Evolutionary conservation across 2,113 vertebrate genomes (phyloP).

Genomic region (Osmerus eperlanus): DNA sequence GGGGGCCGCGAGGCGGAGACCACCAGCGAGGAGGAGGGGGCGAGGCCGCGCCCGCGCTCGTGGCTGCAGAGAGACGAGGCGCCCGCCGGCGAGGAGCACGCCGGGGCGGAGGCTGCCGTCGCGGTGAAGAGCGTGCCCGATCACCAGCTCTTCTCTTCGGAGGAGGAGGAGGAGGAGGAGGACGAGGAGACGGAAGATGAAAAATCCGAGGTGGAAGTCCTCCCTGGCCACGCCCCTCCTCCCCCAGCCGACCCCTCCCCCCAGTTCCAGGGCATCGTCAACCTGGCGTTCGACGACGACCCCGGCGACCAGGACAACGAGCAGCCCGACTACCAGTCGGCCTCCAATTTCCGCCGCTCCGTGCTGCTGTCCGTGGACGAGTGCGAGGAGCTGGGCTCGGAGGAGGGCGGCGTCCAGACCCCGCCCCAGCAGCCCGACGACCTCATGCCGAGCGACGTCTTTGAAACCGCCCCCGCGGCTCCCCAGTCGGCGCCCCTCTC

Average conservation of each 20-base stretch:
- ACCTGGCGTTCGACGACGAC: constrained; percentile 93
- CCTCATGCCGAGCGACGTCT: constrained; percentile 82
- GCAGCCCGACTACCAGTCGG: constrained; percentile 70
- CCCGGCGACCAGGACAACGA: constrained; percentile 78
- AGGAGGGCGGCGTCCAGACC: constrained; percentile 78
- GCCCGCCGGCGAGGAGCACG: constrained; percentile 46
- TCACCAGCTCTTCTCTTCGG: constrained; percentile 85
- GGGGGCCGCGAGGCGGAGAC: constrained; percentile 84
- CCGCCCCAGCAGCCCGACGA: constrained; percentile 61
- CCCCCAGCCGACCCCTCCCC: constrained; percentile 64
- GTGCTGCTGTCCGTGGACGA: constrained; percentile 95
- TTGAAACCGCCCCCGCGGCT: constrained; percentile 73
- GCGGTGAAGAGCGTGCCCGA: constrained; percentile 53
- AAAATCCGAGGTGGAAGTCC: constrained; percentile 71
- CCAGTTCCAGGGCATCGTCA: constrained; percentile 90
- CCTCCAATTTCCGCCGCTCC: constrained; percentile 85
- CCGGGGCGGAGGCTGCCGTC: constrained; percentile 48
- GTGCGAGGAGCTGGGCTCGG: constrained; percentile 93
- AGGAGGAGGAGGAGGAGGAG: constrained; percentile 87
- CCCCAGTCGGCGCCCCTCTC: constrained; percentile 30
- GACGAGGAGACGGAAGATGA: constrained; percentile 90
- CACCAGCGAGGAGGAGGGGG: constrained; percentile 89
- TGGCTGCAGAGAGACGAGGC: constrained; percentile 76
- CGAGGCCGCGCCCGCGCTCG: constrained; percentile 73
- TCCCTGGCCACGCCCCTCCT: constrained; percentile 53